Evolutionary conservation across 1,140 invertebrate genomes (phyloP), one percentile per base, ranked within the genome.

Genomic region (Brachionus sp.): DNA sequence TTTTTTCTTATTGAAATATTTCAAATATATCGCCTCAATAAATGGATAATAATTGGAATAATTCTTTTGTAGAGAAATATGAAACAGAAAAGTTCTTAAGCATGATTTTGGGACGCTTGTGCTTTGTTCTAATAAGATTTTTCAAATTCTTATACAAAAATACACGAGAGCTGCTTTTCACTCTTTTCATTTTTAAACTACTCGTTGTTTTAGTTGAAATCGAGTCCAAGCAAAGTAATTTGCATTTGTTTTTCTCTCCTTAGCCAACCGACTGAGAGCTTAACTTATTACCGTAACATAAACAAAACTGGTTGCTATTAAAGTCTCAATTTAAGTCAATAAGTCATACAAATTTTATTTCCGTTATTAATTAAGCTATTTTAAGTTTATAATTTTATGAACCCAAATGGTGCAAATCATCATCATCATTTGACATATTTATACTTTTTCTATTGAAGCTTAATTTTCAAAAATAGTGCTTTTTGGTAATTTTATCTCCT

Each of bases 41-140:
- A 37, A 70, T 70, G 66, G 66, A 70, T 70, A 70, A 70, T 70
- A 70, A 70, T 70, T 70, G 66, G 66, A 70, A 70, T 70, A 35
- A 37, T 37, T 70, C 66, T 70, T 70, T 19, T 37, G 29, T 37
- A 70, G 35, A 35, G 35, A 35, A 70, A 37, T 37, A 70, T 2
- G n/a, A 35, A 70, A 37, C 35, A 70, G 33, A 37, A 70, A 70
- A 70, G 66, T 16, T 37, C n/a, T 35, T 37, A 39, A 70, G 29
- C 66, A 70, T 37, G 25, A 70, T 70, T 70, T 70, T 70, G 35
- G 66, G 66, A 70, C 66, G 29, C 35, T 70, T 37, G 35, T 70
- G 35, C n/a, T 70, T 37, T 70, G 66, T 37, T 19, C 35, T 70
- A 70, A 70, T 70, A 70, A 70, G 66, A 70, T 70, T 70, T 70